phyloP scores from a whole-genome alignment of 2,888 invertebrate genomes.

The Pharmacophagus antenor region DNA sequence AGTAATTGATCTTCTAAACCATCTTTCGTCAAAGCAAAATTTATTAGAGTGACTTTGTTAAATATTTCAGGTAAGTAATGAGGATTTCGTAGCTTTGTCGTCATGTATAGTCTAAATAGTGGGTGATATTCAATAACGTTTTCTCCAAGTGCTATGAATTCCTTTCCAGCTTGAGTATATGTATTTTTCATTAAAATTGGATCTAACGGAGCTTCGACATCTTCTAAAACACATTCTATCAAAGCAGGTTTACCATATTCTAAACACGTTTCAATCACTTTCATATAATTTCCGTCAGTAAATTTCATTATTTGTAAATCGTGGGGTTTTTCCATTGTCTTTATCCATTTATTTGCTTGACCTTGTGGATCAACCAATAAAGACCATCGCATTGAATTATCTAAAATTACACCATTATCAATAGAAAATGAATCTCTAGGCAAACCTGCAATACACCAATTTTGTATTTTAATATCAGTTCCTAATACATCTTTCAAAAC shows the following conservation, averaged over 20 bases:
- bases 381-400: conserved; percentile 89
- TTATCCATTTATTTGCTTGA: conserved; percentile 93
- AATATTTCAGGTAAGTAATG: conserved; percentile 92
- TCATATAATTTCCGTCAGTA: conserved; percentile 88
- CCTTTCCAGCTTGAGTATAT: conserved; percentile 86
- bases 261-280: conserved; percentile 86
- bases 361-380: conserved; percentile 91
- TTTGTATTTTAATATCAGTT: conserved; percentile 91
- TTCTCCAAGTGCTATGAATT: conserved; percentile 89
- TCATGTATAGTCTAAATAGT: conserved; percentile 89
- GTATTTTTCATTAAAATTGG: conserved; percentile 88
- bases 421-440: conserved; percentile 91
- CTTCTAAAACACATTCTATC: conserved; percentile 89
- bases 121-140: conserved; percentile 88
- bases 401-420: conserved; percentile 92
- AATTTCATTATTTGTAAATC: conserved; percentile 87
- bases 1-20: conserved; percentile 91
- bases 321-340: conserved; percentile 88
- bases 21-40: conserved; percentile 90
- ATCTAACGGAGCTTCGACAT: conserved; percentile 88
- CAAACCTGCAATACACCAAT: conserved; percentile 91
- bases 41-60: conserved; percentile 90
- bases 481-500: conserved; percentile 88
- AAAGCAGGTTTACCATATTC: conserved; percentile 89
- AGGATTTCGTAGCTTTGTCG: conserved; percentile 91